Evolutionary conservation across 53 echinoderm and acorn worm species (phyloP), one percentile per base, ranked within the genome.

Genomic region (Paracentrotus lividus): DNA sequence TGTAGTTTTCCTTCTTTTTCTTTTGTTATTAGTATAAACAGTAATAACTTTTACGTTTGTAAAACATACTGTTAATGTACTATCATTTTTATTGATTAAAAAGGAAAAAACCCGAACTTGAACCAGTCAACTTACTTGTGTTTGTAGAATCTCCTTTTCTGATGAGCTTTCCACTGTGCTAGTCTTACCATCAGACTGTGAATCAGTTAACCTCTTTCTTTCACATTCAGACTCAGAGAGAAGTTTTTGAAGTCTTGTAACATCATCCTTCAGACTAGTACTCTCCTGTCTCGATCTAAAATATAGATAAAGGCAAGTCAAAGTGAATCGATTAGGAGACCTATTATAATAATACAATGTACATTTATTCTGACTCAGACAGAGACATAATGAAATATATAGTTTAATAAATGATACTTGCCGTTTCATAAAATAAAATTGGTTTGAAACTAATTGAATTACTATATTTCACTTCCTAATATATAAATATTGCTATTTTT

Each of bases 61-160:
- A n/a, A n/a, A n/a, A n/a, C n/a, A n/a, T n/a, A n/a, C n/a, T n/a
- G n/a, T n/a, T n/a, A n/a, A n/a, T n/a, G n/a, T n/a, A n/a, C n/a
- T n/a, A n/a, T n/a, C n/a, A n/a, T n/a, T n/a, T n/a, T n/a, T n/a
- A n/a, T n/a, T n/a, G n/a, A n/a, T n/a, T n/a, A n/a, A n/a, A n/a
- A n/a, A n/a, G n/a, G n/a, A n/a, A n/a, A n/a, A n/a, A n/a, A n/a
- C n/a, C n/a, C n/a, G n/a, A n/a, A n/a, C n/a, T n/a, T n/a, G n/a
- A n/a, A n/a, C 57, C 56, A 8, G 12, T 55, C 14, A 60, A 89
- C 90, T 49, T 27, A 90, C 90, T 53, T 72, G 75, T 51, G 3
- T 90, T 53, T 90, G 90, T 31, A 90, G 90, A 31, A 52, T 72
- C 27, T 90, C 90, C 65, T 51, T 90, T 66, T 90, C 90, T 40